Percentiles rank a stretch among this genome's conserved stretches.
phyloP scores from a whole-genome alignment of 2,113 vertebrate species.

The Percopsis transmontana region DNA sequence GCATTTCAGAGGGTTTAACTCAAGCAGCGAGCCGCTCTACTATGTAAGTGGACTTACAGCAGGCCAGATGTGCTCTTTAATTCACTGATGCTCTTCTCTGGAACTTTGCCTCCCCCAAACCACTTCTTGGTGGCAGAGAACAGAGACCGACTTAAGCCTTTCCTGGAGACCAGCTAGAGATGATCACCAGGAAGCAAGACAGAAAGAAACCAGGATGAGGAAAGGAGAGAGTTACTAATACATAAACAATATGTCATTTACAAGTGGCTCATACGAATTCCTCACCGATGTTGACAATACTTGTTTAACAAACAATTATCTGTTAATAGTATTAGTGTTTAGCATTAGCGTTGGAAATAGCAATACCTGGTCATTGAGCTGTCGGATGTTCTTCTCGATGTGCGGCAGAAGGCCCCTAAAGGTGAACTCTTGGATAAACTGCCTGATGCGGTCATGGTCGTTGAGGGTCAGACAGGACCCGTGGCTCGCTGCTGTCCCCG shows the following conservation, averaged over 20 bases:
- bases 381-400: constrained; percentile 95
- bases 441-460: constrained; percentile 94
- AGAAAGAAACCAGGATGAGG: background rate
- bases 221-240: background rate
- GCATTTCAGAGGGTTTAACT: no score
- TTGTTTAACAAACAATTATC: no score
- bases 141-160: constrained; percentile 93
- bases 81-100: constrained; percentile 93
- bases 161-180: constrained; percentile 92
- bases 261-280: no score
- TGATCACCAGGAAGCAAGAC: background rate
- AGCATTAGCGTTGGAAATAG: background rate
- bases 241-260: no score
- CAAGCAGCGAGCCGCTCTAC: no score
- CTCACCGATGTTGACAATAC: no score
- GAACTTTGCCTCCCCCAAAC: constrained; percentile 96
- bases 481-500: constrained; percentile 71
- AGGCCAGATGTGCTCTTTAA: constrained; percentile 91
- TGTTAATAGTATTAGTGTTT: no score
- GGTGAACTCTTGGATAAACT: constrained; percentile 97
- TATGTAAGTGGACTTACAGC: constrained; percentile 82
- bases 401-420: constrained; percentile 95
- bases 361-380: constrained; percentile 96
- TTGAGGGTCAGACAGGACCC: constrained; percentile 91
- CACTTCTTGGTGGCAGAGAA: constrained; percentile 98